Conservation (phyloP, 1,140 invertebrate genomes). For the Zaprionus taronus region DNA sequence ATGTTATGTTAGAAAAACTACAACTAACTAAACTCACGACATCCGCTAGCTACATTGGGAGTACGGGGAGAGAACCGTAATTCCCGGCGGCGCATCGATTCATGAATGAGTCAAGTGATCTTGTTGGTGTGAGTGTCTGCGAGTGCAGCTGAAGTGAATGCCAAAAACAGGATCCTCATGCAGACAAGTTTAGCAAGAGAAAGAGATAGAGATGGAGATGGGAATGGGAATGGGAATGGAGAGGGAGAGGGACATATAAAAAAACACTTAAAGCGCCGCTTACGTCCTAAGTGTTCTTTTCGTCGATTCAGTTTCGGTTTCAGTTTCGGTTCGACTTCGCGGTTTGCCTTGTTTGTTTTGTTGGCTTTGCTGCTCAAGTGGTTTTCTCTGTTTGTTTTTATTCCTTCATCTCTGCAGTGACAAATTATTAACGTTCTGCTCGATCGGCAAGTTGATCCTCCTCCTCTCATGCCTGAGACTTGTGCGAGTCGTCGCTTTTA, state of each 20-base stretch:
- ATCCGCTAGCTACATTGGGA: slow-evolving; percentile 26
- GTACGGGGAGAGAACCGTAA: slow-evolving; percentile 9
- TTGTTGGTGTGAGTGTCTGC: background rate
- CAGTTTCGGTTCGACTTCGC: background rate
- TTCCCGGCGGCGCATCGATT: slow-evolving; percentile 19
- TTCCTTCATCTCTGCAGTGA: slow-evolving; percentile 80
- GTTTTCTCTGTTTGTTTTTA: slow-evolving; percentile 82
- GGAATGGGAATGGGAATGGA: background rate
- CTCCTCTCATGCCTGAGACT: background rate
- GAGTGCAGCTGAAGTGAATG: slow-evolving; percentile 16
- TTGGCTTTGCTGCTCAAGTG: slow-evolving; percentile 61
- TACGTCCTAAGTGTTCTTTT: slow-evolving; percentile 60
- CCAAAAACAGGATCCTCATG: slow-evolving; percentile 41
- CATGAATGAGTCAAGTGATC: slow-evolving; percentile 49
- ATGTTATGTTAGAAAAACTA: slow-evolving; percentile 1
- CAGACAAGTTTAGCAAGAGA: slow-evolving; percentile 2
- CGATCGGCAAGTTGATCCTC: slow-evolving; percentile 36
- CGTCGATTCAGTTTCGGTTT: slow-evolving; percentile 7
- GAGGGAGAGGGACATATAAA: slow-evolving; percentile 36
- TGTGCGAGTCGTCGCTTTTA: slow-evolving; percentile 50
- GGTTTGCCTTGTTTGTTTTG: slow-evolving; percentile 37
- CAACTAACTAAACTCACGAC: slow-evolving; percentile 15
- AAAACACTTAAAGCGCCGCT: slow-evolving; percentile 77
- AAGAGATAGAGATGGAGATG: background rate
- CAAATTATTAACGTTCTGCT: slow-evolving; percentile 79